A percentile compares a stretch with the other conserved stretches of the same genome.
Conservation (phyloP, 1,140 invertebrate genomes). For the Rhagoletis zephyria region DNA sequence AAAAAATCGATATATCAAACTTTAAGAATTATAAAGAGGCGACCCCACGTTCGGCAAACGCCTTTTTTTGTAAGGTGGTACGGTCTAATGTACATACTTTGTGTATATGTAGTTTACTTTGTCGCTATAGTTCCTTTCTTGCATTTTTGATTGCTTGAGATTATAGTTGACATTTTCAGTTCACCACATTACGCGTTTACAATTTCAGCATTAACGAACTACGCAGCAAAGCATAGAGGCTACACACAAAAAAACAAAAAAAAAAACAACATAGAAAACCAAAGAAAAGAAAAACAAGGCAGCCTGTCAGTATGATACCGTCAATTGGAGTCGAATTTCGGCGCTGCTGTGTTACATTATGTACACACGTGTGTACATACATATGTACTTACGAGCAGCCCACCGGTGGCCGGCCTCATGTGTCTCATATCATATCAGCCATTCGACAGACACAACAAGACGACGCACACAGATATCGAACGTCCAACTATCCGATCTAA, state of each 20-base stretch:
- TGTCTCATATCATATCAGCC: not conserved
- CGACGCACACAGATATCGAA: not conserved
- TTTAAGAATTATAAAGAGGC: no score
- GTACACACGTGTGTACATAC: not conserved
- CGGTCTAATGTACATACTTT: not conserved
- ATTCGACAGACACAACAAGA: constrained; percentile 1
- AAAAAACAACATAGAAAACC: not conserved
- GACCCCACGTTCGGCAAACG: no score
- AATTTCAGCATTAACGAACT: constrained; percentile 12
- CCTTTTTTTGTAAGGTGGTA: no score
- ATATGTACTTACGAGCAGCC: not conserved
- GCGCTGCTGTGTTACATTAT: not conserved
- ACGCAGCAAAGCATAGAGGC: not conserved
- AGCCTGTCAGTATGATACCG: constrained; percentile 14
- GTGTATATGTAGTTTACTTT: not conserved
- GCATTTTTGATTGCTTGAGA: constrained; percentile 37
- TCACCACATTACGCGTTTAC: constrained; percentile 42
- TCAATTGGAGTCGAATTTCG: constrained; percentile 40
- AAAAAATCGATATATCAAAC: no score
- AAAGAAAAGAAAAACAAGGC: not conserved
- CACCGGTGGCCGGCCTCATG: not conserved
- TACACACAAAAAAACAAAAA: constrained; percentile 7
- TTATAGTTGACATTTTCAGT: constrained; percentile 43
- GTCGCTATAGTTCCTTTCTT: not conserved
- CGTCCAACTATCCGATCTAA: not conserved